These are phyloP conservation scores for Spilarctia lutea DNA, from an alignment of 2,888 invertebrate genomes.

Conservation along the genomic window DNA sequence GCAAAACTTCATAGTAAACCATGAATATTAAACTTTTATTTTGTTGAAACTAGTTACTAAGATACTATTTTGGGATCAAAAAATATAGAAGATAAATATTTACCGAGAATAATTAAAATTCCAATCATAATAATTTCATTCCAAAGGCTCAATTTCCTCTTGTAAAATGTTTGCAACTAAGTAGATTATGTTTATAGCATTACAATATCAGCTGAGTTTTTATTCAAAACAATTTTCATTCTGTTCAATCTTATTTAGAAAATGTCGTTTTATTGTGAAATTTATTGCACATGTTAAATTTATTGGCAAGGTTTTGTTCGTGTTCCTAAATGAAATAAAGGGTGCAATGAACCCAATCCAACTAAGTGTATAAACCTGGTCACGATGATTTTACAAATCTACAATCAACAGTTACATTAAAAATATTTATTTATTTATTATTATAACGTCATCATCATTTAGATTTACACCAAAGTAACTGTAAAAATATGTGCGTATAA, in stretches of 20 bases:
- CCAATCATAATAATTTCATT: constrained; percentile 12
- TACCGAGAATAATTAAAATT: constrained; percentile 5
- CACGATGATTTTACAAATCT: too few relatives aligned
- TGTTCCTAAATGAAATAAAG: not conserved
- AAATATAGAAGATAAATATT: not conserved
- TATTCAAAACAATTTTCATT: not conserved
- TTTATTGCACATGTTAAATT: constrained; percentile 36
- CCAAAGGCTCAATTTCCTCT: not conserved
- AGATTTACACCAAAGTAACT: constrained; percentile 33
- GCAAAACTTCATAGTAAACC: not conserved
- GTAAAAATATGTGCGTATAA: constrained; percentile 28
- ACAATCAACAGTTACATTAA: too few relatives aligned
- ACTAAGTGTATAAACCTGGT: too few relatives aligned
- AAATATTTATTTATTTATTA: too few relatives aligned
- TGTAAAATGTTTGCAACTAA: not conserved
- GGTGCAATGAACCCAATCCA: too few relatives aligned
- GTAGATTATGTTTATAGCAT: constrained; percentile 1
- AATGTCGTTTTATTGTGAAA: constrained; percentile 16
- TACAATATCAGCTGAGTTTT: not conserved
- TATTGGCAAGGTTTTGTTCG: constrained; percentile 9
- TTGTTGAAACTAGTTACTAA: too few relatives aligned
- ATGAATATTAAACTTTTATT: not conserved
- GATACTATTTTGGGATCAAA: not conserved
- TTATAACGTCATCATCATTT: too few relatives aligned
- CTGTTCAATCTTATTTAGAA: constrained; percentile 21